Evolutionary conservation across 1,140 invertebrate genomes (phyloP).

Genomic region (Prorops nasuta): DNA sequence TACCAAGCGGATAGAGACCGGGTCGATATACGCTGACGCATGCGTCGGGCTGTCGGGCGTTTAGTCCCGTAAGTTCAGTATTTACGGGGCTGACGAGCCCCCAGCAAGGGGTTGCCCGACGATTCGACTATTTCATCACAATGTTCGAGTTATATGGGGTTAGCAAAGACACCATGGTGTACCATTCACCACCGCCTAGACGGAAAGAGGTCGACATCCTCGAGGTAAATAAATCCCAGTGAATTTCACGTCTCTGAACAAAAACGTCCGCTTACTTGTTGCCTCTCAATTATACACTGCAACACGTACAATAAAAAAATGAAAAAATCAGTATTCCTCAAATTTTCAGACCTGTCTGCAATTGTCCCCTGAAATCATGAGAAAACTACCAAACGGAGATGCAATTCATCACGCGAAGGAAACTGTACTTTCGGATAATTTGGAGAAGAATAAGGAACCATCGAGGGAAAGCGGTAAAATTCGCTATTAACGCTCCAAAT

Average conservation of each 20-base stretch:
- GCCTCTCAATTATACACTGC: too few species aligned
- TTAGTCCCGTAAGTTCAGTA: conserved; percentile 20
- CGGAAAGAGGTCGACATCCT: conserved; percentile 51
- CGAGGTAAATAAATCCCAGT: conserved; percentile 37
- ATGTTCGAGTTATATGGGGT: conserved; percentile 51
- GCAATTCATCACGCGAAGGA: conserved; percentile 37
- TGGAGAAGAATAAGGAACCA: conserved; percentile 31
- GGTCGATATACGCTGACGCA: conserved; percentile 46
- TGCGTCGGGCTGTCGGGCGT: conserved; percentile 18
- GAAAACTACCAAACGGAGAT: conserved; percentile 53
- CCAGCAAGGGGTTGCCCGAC: background rate
- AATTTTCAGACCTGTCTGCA: conserved; percentile 51
- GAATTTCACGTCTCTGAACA: background rate
- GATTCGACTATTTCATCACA: conserved; percentile 15
- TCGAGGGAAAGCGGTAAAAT: conserved; percentile 25
- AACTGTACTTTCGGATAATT: conserved; percentile 26
- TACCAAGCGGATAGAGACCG: too few species aligned
- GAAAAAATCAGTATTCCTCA: too few species aligned
- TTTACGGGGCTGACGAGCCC: conserved; percentile 19
- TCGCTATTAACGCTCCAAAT: too few species aligned
- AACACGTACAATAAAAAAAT: too few species aligned
- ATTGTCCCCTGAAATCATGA: conserved; percentile 50
- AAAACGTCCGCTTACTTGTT: too few species aligned
- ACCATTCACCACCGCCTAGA: conserved; percentile 43
- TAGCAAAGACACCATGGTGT: conserved; percentile 44